Evolutionary conservation across 2,888 invertebrate genomes (phyloP), one percentile per base, ranked within the genome.

Genomic region (Thymelicus acteon): DNA sequence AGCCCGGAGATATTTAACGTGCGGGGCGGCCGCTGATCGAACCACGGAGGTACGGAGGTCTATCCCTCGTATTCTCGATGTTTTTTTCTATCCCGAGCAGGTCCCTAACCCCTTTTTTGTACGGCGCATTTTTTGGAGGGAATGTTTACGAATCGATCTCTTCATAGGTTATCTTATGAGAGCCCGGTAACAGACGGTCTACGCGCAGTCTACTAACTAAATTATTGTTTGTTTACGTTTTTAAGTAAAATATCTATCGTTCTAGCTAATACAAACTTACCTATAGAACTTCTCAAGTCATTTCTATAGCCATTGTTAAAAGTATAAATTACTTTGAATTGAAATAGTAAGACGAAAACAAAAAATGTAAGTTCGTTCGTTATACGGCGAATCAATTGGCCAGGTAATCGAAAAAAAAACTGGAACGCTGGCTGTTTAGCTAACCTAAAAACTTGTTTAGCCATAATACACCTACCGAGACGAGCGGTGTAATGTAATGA

Each of bases 21-120:
- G 88, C 86, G 88, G 91, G 90, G 91, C 89, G 88, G 84, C 70
- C 69, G 86, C 89, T 90, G 88, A 91, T 79, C 89, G 84, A 85
- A 84, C 82, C 76, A 85, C 88, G 83, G 92, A 92, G 92, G 92
- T 92, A 93, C 92, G 90, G 91, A 92, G 92, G 90, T 85, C 86
- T 85, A 85, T 85, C 91, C 92, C 92, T 92, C 92, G 91, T 90
- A 87, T 88, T 82, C 91, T 90, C 89, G 81, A 75, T 86, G 82
- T 83, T 87, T 88, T 88, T 87, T 86, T 81, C 74, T 77, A 82
- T 80, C 77, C 84, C 86, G 83, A 88, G 84, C 90, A 90, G 90
- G 91, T 91, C 88, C 83, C 85, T 86, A 87, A 91, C 91, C 91
- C 90, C 88, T 91, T 93, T 91, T 90, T 89, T 89, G 82, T 88